phyloP scores from a whole-genome alignment of 2,113 vertebrate genomes.

The Conger conger region DNA sequence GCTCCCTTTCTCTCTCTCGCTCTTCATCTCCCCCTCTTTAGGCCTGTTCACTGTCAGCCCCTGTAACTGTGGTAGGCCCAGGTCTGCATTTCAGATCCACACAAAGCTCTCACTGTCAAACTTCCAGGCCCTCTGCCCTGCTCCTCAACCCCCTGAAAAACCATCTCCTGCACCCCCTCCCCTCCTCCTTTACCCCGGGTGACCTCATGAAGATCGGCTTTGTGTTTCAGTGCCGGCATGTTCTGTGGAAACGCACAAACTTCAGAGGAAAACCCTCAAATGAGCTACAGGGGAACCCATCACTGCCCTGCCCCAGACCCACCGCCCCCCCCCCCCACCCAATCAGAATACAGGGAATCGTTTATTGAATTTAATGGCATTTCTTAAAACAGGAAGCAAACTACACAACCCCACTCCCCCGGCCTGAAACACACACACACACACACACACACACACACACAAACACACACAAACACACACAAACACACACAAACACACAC shows the following conservation, averaged over 20 bases:
- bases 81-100: neutral
- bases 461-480: no score
- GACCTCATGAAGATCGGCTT: slow-evolving; percentile 5
- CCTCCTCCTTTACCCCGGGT: neutral
- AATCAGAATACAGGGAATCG: slow-evolving; percentile 31
- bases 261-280: neutral
- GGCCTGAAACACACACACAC: slow-evolving; percentile 3
- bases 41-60: neutral
- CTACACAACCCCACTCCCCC: neutral
- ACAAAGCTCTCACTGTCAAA: slow-evolving; percentile 18
- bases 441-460: no score
- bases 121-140: neutral
- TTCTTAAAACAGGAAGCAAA: slow-evolving; percentile 20
- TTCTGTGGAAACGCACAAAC: neutral
- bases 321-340: slow-evolving; percentile 15
- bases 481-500: neutral
- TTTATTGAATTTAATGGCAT: neutral
- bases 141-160: neutral
- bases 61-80: neutral
- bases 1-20: slow-evolving; percentile 25
- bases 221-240: neutral
- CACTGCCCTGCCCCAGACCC: neutral
- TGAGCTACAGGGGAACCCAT: neutral
- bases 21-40: slow-evolving; percentile 6
- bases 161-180: neutral